A percentile compares a stretch with the other conserved stretches of the same genome.
Evolutionary conservation across 92 coral and sea anemone genomes (phyloP).

Genomic region (Epizoanthus scotinus): DNA sequence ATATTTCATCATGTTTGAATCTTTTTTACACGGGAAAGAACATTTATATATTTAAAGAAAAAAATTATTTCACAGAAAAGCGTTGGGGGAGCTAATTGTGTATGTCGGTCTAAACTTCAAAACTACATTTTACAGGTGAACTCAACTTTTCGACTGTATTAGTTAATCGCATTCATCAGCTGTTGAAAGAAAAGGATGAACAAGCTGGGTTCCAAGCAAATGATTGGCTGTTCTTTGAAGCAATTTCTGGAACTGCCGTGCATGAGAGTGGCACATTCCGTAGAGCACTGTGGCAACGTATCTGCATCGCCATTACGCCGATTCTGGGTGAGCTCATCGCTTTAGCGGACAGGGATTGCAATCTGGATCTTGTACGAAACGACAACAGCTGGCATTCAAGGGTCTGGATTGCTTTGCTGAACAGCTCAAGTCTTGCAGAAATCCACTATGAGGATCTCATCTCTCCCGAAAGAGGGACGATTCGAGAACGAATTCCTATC

Average conservation of each 20-base stretch:
- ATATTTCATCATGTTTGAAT: too few species aligned
- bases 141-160: constrained; percentile 53
- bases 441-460: constrained; percentile 50
- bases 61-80: neutral
- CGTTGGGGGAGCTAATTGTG: neutral
- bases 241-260: constrained; percentile 52
- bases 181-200: constrained; percentile 63
- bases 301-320: constrained; percentile 68
- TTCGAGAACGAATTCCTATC: constrained; percentile 74
- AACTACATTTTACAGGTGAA: neutral
- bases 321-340: constrained; percentile 74
- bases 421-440: constrained; percentile 42
- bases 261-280: constrained; percentile 81
- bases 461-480: constrained; percentile 56
- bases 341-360: constrained; percentile 69
- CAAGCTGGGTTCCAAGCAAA: constrained; percentile 30
- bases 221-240: constrained; percentile 70
- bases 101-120: neutral
- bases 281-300: constrained; percentile 72
- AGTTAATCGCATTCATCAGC: constrained; percentile 47
- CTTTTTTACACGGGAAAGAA: too few species aligned
- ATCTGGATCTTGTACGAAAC: constrained; percentile 58
- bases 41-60: too few species aligned
- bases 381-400: constrained; percentile 45
- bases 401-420: constrained; percentile 54